These are phyloP conservation scores for Sebastes ruberrimus DNA, from an alignment of 2,797 vertebrate genomes.

Conservation along the genomic window DNA sequence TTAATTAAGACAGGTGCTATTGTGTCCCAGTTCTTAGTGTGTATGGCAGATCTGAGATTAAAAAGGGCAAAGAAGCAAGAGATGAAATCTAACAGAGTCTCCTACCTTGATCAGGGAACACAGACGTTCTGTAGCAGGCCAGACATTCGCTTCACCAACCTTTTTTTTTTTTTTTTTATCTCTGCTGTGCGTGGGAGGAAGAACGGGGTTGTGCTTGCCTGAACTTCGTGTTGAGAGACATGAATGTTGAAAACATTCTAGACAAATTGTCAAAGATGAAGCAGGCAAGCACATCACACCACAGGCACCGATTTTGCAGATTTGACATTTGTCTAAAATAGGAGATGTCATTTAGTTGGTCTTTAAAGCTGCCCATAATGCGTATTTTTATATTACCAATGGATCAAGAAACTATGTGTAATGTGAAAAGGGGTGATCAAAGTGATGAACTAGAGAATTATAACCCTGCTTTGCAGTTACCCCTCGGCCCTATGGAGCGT, in stretches of 20 bases:
- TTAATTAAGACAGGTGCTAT: conserved; percentile 50
- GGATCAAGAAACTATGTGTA: not conserved
- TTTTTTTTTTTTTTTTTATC: conserved; percentile 42
- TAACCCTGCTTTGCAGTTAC: not conserved
- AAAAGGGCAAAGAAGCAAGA: conserved; percentile 43
- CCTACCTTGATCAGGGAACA: conserved; percentile 63
- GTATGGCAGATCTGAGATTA: conserved; percentile 46
- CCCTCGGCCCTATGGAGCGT: not conserved
- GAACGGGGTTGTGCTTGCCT: not conserved
- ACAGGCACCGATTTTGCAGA: not conserved
- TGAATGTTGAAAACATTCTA: not conserved
- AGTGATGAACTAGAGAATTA: not conserved
- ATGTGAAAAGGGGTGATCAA: not conserved
- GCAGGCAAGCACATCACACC: not conserved
- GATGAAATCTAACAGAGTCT: conserved; percentile 30
- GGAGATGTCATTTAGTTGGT: not conserved
- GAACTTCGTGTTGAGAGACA: conserved; percentile 10
- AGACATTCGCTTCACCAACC: conserved; percentile 8
- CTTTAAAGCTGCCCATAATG: not conserved
- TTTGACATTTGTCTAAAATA: not conserved
- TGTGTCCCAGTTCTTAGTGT: conserved; percentile 32
- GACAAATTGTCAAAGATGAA: conserved; percentile 19
- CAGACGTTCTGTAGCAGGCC: conserved; percentile 9
- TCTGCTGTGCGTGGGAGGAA: conserved; percentile 2
- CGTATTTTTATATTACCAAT: not conserved